Base-by-base conservation (phyloP, 2,888 invertebrate species). In the Megaustenia siamemsis region DNA sequence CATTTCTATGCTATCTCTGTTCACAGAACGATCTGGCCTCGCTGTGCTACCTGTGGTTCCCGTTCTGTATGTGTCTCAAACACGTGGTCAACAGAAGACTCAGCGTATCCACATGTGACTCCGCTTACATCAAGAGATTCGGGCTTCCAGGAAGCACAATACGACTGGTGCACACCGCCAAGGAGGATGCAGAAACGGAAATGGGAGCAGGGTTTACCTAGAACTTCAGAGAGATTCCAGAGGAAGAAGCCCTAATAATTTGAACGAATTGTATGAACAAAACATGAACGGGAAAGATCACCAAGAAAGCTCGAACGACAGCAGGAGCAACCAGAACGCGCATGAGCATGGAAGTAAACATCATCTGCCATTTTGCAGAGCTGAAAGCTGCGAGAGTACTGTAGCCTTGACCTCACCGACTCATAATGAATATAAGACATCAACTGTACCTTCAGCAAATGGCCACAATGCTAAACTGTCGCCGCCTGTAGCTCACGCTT, bases 11-110 rank as follows among this genome's bases (percentile, higher is more conserved):
- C n/a, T n/a, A n/a, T n/a, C 24, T 71, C 0, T 28, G 38, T 69
- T n/a, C 88, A 40, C 90, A 92, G 92, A 89, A 90, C 24, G 92
- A 92, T 79, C 83, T 92, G 56, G 89, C 90, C 12, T 87, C 89
- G 28, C 78, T 91, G 56, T 90, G 90, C 78, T 90, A 90, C 85
- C 86, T 90, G 86, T 89, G 90, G 87, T 91, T 90, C 86, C 92
- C 92, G 4, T 92, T 90, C 82, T 92, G 92, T 82, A 84, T 88
- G n/a, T 92, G 90, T 84, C 89, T 92, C 24, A 90, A 89, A 75
- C 88, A 87, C 35, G 86, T 90, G 86, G 88, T 90, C 73, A 88
- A 87, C 45, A 85, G 91, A 38, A 88, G 89, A 56, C 85, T 89
- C 49, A 92, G 91, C 81, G 87, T 90, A 60, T 90, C 90, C 32